phyloP scores from a whole-genome alignment of 2,113 vertebrate genomes.

The Dromaius novaehollandiae region DNA sequence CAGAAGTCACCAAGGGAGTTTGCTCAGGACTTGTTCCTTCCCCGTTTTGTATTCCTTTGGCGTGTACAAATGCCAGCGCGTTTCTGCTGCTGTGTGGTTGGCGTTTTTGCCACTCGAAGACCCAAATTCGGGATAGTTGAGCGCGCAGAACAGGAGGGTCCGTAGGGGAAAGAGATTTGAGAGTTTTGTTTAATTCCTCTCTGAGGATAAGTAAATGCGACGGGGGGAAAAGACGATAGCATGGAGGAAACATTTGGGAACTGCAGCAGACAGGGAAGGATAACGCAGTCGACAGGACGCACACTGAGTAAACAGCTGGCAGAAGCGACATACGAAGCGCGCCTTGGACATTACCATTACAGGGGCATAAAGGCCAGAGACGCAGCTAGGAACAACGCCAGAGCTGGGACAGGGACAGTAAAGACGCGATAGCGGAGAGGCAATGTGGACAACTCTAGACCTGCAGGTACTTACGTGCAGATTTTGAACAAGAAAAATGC shows the following conservation, averaged over 20 bases:
- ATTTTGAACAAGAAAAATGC: not conserved
- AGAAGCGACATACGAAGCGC: not conserved
- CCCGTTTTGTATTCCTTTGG: not conserved
- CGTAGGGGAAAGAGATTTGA: not conserved
- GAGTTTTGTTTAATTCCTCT: not conserved
- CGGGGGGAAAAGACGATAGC: not conserved
- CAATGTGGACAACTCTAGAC: rapidly evolving
- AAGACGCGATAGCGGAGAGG: not conserved
- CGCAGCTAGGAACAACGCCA: not conserved
- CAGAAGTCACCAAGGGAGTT: not conserved
- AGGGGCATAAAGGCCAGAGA: not conserved
- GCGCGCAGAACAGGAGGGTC: not conserved
- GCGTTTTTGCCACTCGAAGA: not conserved
- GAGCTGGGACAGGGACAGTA: not conserved
- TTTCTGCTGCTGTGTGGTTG: not conserved
- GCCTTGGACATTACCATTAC: not conserved
- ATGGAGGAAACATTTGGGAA: not conserved
- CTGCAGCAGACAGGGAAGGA: not conserved
- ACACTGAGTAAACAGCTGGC: not conserved
- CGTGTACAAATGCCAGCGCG: not conserved
- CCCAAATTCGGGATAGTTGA: not conserved
- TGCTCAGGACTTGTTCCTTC: not conserved
- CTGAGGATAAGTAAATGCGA: not conserved
- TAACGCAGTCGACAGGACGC: not conserved
- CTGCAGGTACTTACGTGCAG: rapidly evolving